Evolutionary conservation across 2,888 invertebrate species (phyloP), one percentile per base, ranked within the genome.

Genomic region (Xylocampa areola): DNA sequence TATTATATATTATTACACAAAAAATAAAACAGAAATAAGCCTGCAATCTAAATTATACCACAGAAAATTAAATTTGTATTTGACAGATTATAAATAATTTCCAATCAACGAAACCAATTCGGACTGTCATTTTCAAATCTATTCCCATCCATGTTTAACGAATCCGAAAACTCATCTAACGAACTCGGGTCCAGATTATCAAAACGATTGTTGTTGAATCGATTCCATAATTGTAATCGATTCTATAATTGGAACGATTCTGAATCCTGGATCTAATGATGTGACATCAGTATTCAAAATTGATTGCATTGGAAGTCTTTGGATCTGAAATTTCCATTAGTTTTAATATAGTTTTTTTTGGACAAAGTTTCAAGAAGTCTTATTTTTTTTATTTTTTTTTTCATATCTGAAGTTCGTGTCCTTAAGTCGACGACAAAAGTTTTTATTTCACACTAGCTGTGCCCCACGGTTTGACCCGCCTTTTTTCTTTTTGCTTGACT

Each of bases 181-280:
- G 33, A 19, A 29, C 5, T 43, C 33, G 19, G 16, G 14, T n/a
- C 11, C 11, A 33, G 50, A 44, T 57, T 51, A 63, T 30, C 19
- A 19, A 44, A 47, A 39, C 32, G 19, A 70, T 37, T 50, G 40
- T 48, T n/a, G 23, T 16, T 11, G 17, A 43, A 49, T 54, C 35
- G 40, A 54, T 49, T 29, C 33, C 27, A 37, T 32, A 51, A 54
- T 68, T 49, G 29, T 54, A 68, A 61, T 71, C 66, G 55, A 61
- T 50, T 43, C 33, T 52, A 49, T 61, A 47, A 68, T 71, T 71
- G 68, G 51, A 71, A 62, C 48, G 21, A 52, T 57, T 53, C 30
- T 23, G 10, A 33, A 54, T 54, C 32, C 29, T 37, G 21, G 40
- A 49, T 67, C 11, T 11, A 50, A 69, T 58, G 30, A 62, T 37